These are phyloP conservation scores for Nemotelus nigrinus DNA, from an alignment of 2,888 invertebrate species.

Conservation along the genomic window DNA sequence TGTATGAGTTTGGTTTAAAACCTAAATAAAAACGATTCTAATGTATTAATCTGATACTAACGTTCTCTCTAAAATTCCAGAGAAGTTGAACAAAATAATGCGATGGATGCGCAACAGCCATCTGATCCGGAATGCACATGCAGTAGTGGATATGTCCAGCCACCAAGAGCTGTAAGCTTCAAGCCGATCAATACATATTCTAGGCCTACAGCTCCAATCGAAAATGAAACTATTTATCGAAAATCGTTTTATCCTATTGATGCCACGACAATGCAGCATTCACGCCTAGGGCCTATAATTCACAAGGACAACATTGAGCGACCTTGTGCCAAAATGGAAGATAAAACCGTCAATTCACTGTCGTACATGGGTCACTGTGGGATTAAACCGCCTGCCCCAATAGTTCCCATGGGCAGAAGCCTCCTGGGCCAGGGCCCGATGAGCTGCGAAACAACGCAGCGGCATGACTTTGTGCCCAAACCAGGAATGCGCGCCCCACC, in stretches of 20 bases:
- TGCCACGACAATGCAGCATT: conserved; percentile 18
- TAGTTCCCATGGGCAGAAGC: conserved; percentile 57
- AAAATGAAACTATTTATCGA: conserved; percentile 65
- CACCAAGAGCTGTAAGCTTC: conserved; percentile 58
- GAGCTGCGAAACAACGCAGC: conserved; percentile 77
- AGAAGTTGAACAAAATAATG: background rate
- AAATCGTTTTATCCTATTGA: conserved; percentile 34
- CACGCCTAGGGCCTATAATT: conserved; percentile 53
- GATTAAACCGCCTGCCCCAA: conserved; percentile 56
- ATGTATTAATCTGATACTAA: no score
- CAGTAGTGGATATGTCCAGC: conserved; percentile 58
- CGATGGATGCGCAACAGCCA: background rate
- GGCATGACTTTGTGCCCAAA: conserved; percentile 77
- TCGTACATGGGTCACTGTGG: conserved; percentile 61
- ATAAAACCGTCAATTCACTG: conserved; percentile 67
- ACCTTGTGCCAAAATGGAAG: conserved; percentile 67
- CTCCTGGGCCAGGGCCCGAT: conserved; percentile 68
- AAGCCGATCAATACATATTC: conserved; percentile 63
- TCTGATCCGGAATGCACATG: background rate
- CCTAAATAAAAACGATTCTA: no score
- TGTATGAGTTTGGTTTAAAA: no score
- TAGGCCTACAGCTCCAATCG: conserved; percentile 70
- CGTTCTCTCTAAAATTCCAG: no score
- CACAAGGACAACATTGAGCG: conserved; percentile 65
- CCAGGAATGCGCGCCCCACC: conserved; percentile 62